Evolutionary conservation across 2,888 invertebrate species (phyloP), one percentile per base, ranked within the genome.

Genomic region (Dryomyza anilis): DNA sequence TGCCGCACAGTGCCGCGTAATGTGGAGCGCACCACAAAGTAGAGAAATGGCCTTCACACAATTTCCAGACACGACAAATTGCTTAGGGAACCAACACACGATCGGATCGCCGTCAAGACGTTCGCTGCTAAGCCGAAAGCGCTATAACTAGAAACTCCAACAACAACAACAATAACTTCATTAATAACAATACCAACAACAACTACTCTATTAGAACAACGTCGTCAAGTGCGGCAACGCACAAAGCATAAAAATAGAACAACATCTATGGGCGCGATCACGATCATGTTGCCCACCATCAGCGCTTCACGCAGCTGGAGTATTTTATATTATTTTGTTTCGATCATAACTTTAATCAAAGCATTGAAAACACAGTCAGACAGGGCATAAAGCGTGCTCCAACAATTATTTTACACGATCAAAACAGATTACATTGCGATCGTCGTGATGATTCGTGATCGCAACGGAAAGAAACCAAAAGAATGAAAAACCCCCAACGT

Each of bases 1-100:
- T 10, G 23, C n/a, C 6, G 19, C 12, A 16, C 6, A 4, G 39
- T 12, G 39, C 2, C 39, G 4, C 14, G 3, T 10, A 23, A 50
- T 50, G 10, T 21, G 23, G 48, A 50, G 7, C 48, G 25, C 29
- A 29, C 57, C 10, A 10, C 23, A 12, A 25, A 6, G n/a, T 14
- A 45, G 5, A 48, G 25, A 45, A 64, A 46, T 45, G 70, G 60
- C 70, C 70, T 70, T 70, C 68, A 70, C 68, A 70, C 66, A 64
- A 56, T 67, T 68, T 64, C 53, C 57, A 65, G 57, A 59, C 46
- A 50, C 63, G 60, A 66, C 66, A 59, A 62, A 67, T 46, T 55
- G 53, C 52, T 36, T 65, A 25, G 52, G 57, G 33, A 52, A 30
- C 33, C 39, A 46, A 52, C 29, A 52, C 30, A 43, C 10, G 48